Base-by-base conservation (phyloP, 2,797 vertebrate species). In the Alectoris magna region DNA sequence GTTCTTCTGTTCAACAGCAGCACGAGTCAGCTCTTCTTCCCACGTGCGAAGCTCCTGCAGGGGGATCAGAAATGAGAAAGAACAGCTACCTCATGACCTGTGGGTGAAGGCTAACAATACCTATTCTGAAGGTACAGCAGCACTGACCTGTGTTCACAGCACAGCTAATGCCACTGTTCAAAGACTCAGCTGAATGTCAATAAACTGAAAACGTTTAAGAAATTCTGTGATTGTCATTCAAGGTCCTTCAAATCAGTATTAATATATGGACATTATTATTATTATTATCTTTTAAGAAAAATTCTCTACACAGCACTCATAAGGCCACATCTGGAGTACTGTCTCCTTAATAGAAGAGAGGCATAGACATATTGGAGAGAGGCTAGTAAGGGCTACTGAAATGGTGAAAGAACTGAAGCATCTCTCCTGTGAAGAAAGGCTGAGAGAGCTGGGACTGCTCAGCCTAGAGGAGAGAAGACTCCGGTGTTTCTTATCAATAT, bases 1-100 rank as follows among this genome's bases (percentile, higher is more conserved):
- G 95, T 98, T 98, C 96, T 99, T 99, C 98, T 99, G 99, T 95
- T 99, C 98, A 87, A 99, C 96, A 2, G 99, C 99, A 1, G 99
- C 99, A 69, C 97, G 98, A 7, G 98, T 99, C 95, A 99, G 97
- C 96, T 99, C 99, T 96, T 99, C 99, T 95, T 99, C 99, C 99
- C 99, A 99, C 0, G 99, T 99, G 31, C 98, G 98, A 79, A 99
- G 96, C 97, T 99, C 99, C 99, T 99, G 84, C 7, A 34, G 48
- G 39, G 36, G 39, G 55, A 18, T 9, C 15, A 72, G 53, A 55
- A 51, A 34, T 29, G 2, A 70, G 43, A 63, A 76, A 11, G 5
- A 26, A 87, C 93, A 56, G 18, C 13, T 49, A 31, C 34, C 21
- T 60, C 46, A 26, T 17, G 27, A 58, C 19, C 13, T n/a, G 24